Conservation (phyloP, 2,888 invertebrate genomes). For the Synergus umbraculus region DNA sequence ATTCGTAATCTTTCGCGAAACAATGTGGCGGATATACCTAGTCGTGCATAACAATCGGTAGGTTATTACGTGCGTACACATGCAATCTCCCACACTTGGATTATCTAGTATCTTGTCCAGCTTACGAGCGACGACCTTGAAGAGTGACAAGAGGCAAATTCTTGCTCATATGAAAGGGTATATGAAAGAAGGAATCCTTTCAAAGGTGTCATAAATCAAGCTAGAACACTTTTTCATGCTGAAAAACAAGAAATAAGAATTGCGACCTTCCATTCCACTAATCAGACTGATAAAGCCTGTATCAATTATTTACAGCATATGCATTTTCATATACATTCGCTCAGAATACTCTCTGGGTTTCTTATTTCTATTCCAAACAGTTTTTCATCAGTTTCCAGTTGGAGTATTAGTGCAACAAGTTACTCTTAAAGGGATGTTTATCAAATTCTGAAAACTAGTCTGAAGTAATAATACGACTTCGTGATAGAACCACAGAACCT, state of each 20-base stretch:
- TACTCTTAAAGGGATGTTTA: background rate
- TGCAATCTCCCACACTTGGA: slow-evolving; percentile 50
- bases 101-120: slow-evolving; percentile 41
- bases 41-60: slow-evolving; percentile 47
- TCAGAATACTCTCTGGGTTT: no score
- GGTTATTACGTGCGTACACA: slow-evolving; percentile 4
- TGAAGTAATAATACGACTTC: background rate
- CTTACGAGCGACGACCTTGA: slow-evolving; percentile 50
- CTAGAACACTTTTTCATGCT: slow-evolving; percentile 38
- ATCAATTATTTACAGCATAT: background rate
- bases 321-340: background rate
- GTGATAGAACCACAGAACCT: background rate
- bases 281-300: background rate
- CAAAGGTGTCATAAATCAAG: slow-evolving; percentile 42
- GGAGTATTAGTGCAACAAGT: background rate
- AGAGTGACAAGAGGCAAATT: slow-evolving; percentile 50
- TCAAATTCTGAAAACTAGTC: background rate
- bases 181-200: slow-evolving; percentile 46
- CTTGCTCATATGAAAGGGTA: slow-evolving; percentile 45
- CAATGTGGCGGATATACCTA: slow-evolving; percentile 44
- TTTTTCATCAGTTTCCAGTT: background rate
- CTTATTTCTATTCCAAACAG: background rate
- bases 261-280: background rate
- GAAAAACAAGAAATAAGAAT: slow-evolving; percentile 14
- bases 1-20: slow-evolving; percentile 45